Base-by-base conservation (phyloP, 2,797 vertebrate species). In the Taenioides sp. region DNA sequence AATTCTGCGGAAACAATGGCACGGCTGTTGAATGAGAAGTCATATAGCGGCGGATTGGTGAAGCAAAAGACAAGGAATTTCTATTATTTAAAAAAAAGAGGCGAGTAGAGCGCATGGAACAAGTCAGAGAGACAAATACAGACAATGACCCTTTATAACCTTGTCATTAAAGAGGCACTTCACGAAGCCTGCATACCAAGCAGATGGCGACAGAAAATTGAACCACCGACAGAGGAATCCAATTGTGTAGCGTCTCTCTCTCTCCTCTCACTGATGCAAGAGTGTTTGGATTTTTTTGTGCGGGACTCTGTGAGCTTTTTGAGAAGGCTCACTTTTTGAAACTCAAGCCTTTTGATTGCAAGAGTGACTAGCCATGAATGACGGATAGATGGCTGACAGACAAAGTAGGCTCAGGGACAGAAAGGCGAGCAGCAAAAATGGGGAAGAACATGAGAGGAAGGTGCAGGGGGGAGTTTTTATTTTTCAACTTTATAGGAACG, bases 301-400 rank as follows among this genome's bases (percentile, higher is more conserved):
- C 79, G 55, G 70, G 65, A 75, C 75, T 87, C 65, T 70, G 68
- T 37, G 71, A 59, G 71, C 61, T 85, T 77, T 74, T 64, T 22
- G 59, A 80, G 81, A 78, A 72, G 74, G 54, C 80, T 84, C 68
- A 70, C 77, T 87, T 90, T 65, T 85, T 89, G 81, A 90, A 91
- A 90, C 80, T 47, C 0, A 69, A 91, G 82, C 70, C 85, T 80
- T 89, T 84, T 89, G 89, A 92, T 81, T 87, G 81, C 72, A 49
- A 31, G 49, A 52, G 67, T 80, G 80, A 72, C 73, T 79, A 82
- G 72, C 69, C 47, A 34, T 49, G 73, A 80, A 82, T 84, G 87
- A 91, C 79, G 78, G 86, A 90, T 79, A 68, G 83, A 83, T 71
- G 64, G 54, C 60, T 79, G 88, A 87, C 75, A 84, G 84, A 89